These are phyloP conservation scores for Daktulosphaira vitifoliae DNA, from an alignment of 1,140 invertebrate genomes.

Conservation along the genomic window DNA sequence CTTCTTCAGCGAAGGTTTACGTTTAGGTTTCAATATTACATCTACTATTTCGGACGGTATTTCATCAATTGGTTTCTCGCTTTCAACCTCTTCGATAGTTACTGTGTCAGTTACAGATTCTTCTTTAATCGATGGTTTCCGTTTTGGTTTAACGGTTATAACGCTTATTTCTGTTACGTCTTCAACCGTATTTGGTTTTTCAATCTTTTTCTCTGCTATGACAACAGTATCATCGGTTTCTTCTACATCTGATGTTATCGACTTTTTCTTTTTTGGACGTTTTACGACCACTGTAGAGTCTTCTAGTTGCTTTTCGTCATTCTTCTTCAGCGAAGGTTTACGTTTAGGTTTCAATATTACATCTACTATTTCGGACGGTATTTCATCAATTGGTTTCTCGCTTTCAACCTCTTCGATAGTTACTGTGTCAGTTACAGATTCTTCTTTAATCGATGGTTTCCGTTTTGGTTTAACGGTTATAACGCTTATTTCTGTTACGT, in stretches of 20 bases:
- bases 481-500: background rate
- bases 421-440: conserved; percentile 19
- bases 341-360: conserved; percentile 30
- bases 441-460: conserved; percentile 10
- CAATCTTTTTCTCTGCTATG: background rate
- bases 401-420: conserved; percentile 37
- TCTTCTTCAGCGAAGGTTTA: conserved; percentile 1
- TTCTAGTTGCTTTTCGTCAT: conserved; percentile 34
- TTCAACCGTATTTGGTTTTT: conserved; percentile 34
- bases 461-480: conserved; percentile 33
- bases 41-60: conserved; percentile 3
- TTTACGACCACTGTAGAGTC: conserved; percentile 31
- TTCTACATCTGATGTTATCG: background rate
- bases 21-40: conserved; percentile 35
- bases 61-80: conserved; percentile 35
- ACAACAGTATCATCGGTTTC: conserved; percentile 37
- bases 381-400: conserved; percentile 36
- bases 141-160: conserved; percentile 33
- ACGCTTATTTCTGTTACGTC: background rate
- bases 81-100: conserved; percentile 36
- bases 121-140: conserved; percentile 5
- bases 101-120: conserved; percentile 24
- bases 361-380: conserved; percentile 2
- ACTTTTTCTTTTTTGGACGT: conserved; percentile 11
- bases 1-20: conserved; percentile 3